A percentile compares a stretch with the other conserved stretches of the same genome.
These are phyloP conservation scores for Clinocottus analis DNA, from an alignment of 2,113 vertebrate species.

Conservation along the genomic window DNA sequence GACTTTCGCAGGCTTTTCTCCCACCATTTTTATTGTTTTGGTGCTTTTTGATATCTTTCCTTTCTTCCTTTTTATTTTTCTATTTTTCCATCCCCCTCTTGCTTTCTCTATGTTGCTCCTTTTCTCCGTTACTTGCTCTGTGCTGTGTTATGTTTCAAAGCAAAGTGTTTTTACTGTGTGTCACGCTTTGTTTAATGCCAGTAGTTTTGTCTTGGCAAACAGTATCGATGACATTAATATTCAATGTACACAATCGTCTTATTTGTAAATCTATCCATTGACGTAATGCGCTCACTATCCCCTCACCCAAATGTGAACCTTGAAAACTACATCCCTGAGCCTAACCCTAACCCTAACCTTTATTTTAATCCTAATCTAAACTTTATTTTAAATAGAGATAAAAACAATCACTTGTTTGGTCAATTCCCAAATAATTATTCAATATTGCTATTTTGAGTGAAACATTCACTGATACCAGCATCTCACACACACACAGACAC, in stretches of 20 bases:
- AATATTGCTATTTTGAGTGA: background rate
- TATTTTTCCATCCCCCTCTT: background rate
- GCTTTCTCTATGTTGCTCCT: background rate
- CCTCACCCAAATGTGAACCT: too few relatives aligned
- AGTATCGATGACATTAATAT: background rate
- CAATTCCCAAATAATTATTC: background rate
- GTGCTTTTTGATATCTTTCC: conserved; percentile 15
- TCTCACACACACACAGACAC: too few relatives aligned
- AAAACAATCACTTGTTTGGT: too few relatives aligned
- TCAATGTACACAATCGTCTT: background rate
- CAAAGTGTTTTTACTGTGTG: background rate
- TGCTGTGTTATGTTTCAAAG: background rate
- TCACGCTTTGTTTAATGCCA: background rate
- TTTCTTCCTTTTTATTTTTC: conserved; percentile 19
- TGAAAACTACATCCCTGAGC: background rate
- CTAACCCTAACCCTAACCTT: too few relatives aligned
- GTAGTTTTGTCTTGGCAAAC: background rate
- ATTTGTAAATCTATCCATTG: background rate
- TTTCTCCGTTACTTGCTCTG: background rate
- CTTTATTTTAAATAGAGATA: too few relatives aligned
- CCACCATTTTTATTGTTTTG: conserved; percentile 34
- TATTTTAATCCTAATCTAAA: too few relatives aligned
- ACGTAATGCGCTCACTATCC: background rate
- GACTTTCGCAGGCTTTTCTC: conserved; percentile 22
- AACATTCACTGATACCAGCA: too few relatives aligned